Percentiles rank a stretch among this genome's conserved stretches.
phyloP scores from a whole-genome alignment of 2,797 vertebrate species.

The Sebastes aleutianus region DNA sequence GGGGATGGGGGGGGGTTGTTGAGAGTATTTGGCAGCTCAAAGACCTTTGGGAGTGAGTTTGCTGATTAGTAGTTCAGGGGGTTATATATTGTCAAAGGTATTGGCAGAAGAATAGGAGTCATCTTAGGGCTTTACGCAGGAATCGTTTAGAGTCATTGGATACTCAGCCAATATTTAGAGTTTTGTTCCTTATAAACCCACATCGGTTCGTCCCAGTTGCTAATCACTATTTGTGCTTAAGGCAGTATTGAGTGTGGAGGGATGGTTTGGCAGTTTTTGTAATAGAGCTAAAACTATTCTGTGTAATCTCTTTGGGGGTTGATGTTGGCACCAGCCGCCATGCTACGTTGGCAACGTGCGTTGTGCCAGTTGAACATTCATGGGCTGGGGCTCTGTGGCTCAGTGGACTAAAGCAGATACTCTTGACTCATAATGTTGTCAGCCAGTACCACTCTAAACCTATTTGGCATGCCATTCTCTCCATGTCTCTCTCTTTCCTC shows the following conservation, averaged over 20 bases:
- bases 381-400: constrained; percentile 58
- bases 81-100: constrained; percentile 38
- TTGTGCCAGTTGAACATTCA: constrained; percentile 70
- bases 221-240: constrained; percentile 53
- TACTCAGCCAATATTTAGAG: constrained; percentile 35
- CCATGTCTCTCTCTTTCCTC: constrained; percentile 17
- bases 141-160: constrained; percentile 11
- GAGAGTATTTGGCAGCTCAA: constrained; percentile 27
- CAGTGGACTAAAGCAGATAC: constrained; percentile 69
- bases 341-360: constrained; percentile 51
- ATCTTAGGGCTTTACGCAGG: neutral
- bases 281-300: constrained; percentile 68
- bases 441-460: constrained; percentile 66
- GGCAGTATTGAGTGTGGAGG: constrained; percentile 46
- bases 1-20: neutral
- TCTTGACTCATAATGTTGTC: constrained; percentile 73
- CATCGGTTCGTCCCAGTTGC: constrained; percentile 56
- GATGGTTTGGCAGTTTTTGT: constrained; percentile 60
- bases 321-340: constrained; percentile 53
- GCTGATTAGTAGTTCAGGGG: constrained; percentile 40
- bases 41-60: constrained; percentile 25
- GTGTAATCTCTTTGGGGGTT: constrained; percentile 65
- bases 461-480: constrained; percentile 60
- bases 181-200: constrained; percentile 47
- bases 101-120: constrained; percentile 27